These are phyloP conservation scores for Patella caerulea DNA, from an alignment of 2,888 invertebrate genomes.

Conservation along the genomic window DNA sequence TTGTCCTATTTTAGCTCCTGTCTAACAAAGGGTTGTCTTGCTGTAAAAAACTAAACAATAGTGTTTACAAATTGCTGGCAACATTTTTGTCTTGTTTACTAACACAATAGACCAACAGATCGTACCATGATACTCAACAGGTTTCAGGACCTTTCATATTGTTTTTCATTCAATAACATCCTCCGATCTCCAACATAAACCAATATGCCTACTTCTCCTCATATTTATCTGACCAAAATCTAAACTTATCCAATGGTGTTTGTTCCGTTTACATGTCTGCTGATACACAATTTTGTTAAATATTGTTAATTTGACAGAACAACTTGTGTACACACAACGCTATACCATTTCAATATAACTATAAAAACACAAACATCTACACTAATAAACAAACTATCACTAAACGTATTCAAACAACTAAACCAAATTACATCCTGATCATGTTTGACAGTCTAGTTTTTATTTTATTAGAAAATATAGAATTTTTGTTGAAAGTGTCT, in stretches of 20 bases:
- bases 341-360: too few species aligned
- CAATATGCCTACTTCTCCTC: not conserved
- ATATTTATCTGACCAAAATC: conserved; percentile 8
- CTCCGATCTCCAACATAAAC: not conserved
- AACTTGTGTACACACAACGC: too few species aligned
- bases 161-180: conserved; percentile 4
- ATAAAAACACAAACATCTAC: too few species aligned
- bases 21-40: conserved; percentile 8
- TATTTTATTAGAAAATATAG: too few species aligned
- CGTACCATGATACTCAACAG: conserved; percentile 6
- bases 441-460: too few species aligned
- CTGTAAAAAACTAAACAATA: conserved; percentile 6
- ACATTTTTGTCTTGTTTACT: conserved; percentile 10
- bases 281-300: conserved; percentile 1
- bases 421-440: too few species aligned
- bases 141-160: not conserved
- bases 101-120: not conserved
- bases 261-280: not conserved
- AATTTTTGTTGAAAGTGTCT: too few species aligned
- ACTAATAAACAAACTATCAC: too few species aligned
- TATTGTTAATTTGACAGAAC: conserved; percentile 5
- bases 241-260: not conserved
- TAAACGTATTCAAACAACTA: too few species aligned
- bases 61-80: conserved; percentile 9
- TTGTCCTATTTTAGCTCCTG: conserved; percentile 8